Evolutionary conservation across 2,888 invertebrate species (phyloP).

Genomic region (Uropetala carovei): DNA sequence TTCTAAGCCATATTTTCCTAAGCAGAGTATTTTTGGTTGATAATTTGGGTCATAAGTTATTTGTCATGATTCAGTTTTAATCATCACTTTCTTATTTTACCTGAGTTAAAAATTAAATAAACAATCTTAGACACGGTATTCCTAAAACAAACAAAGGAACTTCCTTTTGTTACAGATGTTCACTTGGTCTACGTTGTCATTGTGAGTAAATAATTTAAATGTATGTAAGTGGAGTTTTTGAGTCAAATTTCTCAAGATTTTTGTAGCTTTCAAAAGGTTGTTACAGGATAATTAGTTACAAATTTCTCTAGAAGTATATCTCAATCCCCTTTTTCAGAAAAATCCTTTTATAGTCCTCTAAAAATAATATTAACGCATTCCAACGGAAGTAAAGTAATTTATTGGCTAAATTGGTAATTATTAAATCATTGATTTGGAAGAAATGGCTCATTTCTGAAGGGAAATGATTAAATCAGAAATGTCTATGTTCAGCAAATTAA

Average conservation of each 20-base stretch:
- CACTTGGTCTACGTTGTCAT: not conserved
- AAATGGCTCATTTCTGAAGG: too few relatives aligned
- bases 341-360: too few relatives aligned
- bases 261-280: not conserved
- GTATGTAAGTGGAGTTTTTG: not conserved
- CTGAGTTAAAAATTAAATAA: not conserved
- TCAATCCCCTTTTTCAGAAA: too few relatives aligned
- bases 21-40: not conserved
- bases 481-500: too few relatives aligned
- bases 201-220: not conserved
- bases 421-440: too few relatives aligned
- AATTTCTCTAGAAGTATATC: not conserved
- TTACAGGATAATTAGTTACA: not conserved
- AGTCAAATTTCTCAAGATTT: not conserved
- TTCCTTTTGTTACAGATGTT: not conserved
- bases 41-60: not conserved
- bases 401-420: too few relatives aligned
- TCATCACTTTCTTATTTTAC: not conserved
- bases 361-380: too few relatives aligned
- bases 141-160: not conserved
- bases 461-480: too few relatives aligned
- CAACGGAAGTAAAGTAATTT: too few relatives aligned
- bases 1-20: not conserved
- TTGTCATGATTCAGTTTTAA: not conserved
- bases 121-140: not conserved